Evolutionary conservation across 2,113 vertebrate species (phyloP).

Genomic region (Baryphthengus martii): DNA sequence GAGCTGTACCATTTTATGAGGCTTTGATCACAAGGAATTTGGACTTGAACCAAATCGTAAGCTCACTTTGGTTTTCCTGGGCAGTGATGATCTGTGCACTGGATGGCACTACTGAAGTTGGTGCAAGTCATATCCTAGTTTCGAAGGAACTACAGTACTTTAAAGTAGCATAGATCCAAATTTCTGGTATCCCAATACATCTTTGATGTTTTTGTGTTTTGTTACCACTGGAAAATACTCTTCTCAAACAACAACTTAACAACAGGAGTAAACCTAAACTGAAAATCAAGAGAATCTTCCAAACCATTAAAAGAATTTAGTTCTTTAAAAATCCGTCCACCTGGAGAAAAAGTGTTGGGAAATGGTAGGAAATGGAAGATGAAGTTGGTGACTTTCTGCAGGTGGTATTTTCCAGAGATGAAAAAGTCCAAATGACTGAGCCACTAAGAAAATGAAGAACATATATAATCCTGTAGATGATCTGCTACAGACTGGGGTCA

Average conservation of each 20-base stretch:
- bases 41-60: not conserved
- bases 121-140: not conserved
- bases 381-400: not conserved
- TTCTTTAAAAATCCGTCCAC: not conserved
- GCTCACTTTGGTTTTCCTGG: not conserved
- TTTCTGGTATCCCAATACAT: not conserved
- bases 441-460: not conserved
- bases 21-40: not conserved
- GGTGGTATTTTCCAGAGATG: not conserved
- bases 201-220: not conserved
- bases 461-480: not conserved
- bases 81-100: not conserved
- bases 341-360: not conserved
- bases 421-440: not conserved
- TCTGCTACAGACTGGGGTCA: not conserved
- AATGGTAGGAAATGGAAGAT: not conserved
- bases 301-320: not conserved
- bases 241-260: not conserved
- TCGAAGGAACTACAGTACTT: not conserved
- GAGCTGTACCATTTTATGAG: not conserved
- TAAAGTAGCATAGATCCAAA: not conserved
- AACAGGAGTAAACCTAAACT: not conserved
- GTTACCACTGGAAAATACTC: not conserved
- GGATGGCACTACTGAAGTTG: not conserved
- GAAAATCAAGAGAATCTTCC: not conserved